Percentiles rank a stretch among this genome's conserved stretches.
Conservation (phyloP, 2,797 vertebrate genomes). For the Scyliorhinus canicula region DNA sequence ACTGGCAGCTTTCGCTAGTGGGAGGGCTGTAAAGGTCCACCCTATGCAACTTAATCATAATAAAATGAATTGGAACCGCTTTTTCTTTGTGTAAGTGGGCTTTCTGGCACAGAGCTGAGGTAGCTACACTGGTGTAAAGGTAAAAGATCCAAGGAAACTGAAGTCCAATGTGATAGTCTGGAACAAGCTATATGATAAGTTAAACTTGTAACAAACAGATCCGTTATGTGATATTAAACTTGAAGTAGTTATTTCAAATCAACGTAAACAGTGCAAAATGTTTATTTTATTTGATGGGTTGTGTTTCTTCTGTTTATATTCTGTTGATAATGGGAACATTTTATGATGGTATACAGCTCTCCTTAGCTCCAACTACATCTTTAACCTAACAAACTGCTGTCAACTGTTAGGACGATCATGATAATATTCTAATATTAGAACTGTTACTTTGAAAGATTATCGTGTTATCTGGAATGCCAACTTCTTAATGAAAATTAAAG, state of each 20-base stretch:
- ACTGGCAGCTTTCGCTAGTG: no score
- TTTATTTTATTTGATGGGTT: conserved; percentile 28
- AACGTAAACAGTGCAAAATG: conserved; percentile 27
- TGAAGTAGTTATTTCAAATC: conserved; percentile 31
- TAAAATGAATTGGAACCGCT: not conserved
- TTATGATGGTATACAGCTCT: conserved; percentile 12
- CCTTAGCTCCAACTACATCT: conserved; percentile 7
- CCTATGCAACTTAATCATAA: not conserved
- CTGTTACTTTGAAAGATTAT: not conserved
- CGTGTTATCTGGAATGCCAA: not conserved
- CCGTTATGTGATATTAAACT: conserved; percentile 26
- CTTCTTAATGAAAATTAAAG: conserved; percentile 6
- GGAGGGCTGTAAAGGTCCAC: no score
- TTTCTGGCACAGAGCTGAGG: no score
- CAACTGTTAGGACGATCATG: not conserved
- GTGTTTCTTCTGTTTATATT: conserved; percentile 25
- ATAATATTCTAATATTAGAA: conserved; percentile 22
- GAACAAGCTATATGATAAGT: not conserved
- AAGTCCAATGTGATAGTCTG: not conserved
- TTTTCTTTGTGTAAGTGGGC: not conserved
- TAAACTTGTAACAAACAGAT: not conserved
- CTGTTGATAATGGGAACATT: conserved; percentile 28
- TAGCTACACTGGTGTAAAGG: not conserved
- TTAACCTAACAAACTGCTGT: not conserved
- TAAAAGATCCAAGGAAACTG: not conserved